Percentiles rank a stretch among this genome's conserved stretches.
Conservation (phyloP, 1,140 invertebrate genomes). For the Monomorium pharaonis region DNA sequence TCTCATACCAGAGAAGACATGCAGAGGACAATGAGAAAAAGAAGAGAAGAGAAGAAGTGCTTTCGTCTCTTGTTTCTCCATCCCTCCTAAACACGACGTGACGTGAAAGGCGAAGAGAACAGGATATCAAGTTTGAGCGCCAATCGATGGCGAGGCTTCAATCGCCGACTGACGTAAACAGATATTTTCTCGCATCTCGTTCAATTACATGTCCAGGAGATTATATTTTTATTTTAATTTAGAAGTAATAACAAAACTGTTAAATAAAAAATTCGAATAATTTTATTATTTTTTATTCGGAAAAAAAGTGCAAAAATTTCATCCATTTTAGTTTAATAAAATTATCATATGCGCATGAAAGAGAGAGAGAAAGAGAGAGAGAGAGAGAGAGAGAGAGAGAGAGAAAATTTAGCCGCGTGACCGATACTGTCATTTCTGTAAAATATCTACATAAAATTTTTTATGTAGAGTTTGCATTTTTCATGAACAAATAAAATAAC, state of each 20-base stretch:
- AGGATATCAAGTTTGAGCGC: constrained; percentile 32
- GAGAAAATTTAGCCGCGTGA: neutral
- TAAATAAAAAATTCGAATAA: neutral
- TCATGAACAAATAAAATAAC: constrained; percentile 37
- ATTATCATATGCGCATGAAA: neutral
- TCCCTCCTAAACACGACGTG: constrained; percentile 45
- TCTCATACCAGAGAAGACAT: neutral
- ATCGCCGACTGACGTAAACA: constrained; percentile 42
- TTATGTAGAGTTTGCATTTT: neutral
- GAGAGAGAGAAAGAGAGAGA: neutral
- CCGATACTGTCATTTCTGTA: neutral
- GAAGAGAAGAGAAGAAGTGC: constrained; percentile 6
- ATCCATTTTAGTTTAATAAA: neutral
- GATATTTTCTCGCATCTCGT: constrained; percentile 29
- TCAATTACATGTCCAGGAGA: neutral
- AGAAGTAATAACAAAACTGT: neutral
- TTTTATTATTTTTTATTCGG: neutral
- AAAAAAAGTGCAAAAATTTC: neutral
- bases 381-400: too few species aligned
- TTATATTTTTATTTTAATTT: neutral
- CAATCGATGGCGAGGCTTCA: constrained; percentile 53
- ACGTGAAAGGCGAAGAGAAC: constrained; percentile 45
- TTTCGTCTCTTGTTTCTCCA: constrained; percentile 33
- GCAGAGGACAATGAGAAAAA: constrained; percentile 3
- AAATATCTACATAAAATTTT: constrained; percentile 15